Percentiles rank a stretch among this genome's conserved stretches.
Evolutionary conservation across 2,888 invertebrate species (phyloP).

Genomic region (Hydroisotoma schaefferi): DNA sequence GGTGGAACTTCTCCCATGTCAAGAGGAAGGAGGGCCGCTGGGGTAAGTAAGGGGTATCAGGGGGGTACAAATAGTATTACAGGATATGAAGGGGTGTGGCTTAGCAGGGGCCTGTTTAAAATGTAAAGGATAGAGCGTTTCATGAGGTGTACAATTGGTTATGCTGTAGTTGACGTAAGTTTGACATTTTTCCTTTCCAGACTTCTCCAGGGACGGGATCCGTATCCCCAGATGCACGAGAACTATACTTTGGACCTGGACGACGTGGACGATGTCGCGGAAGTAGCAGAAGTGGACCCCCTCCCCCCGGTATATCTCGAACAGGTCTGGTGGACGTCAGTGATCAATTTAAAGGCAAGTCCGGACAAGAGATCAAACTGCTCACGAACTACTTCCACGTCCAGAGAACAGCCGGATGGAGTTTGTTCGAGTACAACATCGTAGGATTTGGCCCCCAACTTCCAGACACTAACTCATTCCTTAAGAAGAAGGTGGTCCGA

Average conservation of each 20-base stretch:
- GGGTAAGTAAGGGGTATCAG: no score
- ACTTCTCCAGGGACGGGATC: no score
- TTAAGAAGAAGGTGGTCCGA: not conserved
- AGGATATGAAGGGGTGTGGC: no score
- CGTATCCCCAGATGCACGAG: no score
- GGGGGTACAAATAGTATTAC: no score
- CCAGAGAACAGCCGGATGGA: not conserved
- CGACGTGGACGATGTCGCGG: not conserved
- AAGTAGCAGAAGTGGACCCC: not conserved
- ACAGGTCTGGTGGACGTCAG: not conserved
- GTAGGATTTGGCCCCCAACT: not conserved
- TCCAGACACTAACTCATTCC: not conserved
- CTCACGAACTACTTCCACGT: conserved; percentile 9
- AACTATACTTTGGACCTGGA: not conserved
- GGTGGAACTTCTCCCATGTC: no score
- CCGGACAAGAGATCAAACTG: conserved; percentile 1
- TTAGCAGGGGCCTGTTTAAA: no score
- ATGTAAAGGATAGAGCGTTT: no score
- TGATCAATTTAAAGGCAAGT: not conserved
- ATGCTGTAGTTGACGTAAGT: no score
- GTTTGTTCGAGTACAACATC: not conserved
- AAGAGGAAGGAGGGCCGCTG: no score
- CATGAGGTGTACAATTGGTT: no score
- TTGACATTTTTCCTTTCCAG: no score
- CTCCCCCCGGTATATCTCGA: not conserved